Percentiles rank a stretch among this genome's conserved stretches.
These are phyloP conservation scores for Phymanthus crucifer DNA, from an alignment of 92 coral and sea anemone genomes.

Conservation along the genomic window DNA sequence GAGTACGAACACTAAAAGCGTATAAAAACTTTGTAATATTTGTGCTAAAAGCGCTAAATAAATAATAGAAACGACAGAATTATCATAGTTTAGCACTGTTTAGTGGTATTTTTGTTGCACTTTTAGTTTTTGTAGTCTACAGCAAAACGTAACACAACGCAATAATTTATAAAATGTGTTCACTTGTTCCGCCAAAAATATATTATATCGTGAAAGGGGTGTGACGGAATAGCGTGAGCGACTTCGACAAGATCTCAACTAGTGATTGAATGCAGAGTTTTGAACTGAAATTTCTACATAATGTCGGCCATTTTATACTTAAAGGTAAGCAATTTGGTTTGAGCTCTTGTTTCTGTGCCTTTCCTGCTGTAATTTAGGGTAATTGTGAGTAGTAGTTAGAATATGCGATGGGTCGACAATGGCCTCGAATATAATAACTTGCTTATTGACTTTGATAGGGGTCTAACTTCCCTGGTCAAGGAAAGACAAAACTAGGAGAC, in stretches of 20 bases:
- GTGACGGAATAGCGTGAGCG: slow-evolving; percentile 23
- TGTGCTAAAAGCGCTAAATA: too few relatives aligned
- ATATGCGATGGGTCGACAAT: neutral
- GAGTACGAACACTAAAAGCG: too few relatives aligned
- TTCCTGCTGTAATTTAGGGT: neutral
- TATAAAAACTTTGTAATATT: too few relatives aligned
- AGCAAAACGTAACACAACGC: slow-evolving; percentile 23
- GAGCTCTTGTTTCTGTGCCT: neutral
- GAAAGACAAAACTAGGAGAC: slow-evolving; percentile 36
- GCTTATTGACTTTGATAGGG: slow-evolving; percentile 36
- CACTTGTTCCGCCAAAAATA: slow-evolving; percentile 29
- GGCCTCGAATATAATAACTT: neutral
- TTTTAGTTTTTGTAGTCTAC: too few relatives aligned
- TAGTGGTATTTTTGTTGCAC: too few relatives aligned
- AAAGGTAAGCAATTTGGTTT: slow-evolving; percentile 6
- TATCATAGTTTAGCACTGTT: too few relatives aligned
- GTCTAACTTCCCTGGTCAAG: slow-evolving; percentile 51
- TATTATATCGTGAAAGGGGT: slow-evolving; percentile 22
- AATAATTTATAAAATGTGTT: slow-evolving; percentile 26
- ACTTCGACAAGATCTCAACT: neutral
- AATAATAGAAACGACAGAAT: too few relatives aligned
- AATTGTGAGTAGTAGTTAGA: slow-evolving; percentile 17
- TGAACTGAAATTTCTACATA: neutral
- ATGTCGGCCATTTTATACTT: neutral
- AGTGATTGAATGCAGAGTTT: neutral